phyloP scores from a whole-genome alignment of 2,888 invertebrate genomes.

The Nomada ruficornis region DNA sequence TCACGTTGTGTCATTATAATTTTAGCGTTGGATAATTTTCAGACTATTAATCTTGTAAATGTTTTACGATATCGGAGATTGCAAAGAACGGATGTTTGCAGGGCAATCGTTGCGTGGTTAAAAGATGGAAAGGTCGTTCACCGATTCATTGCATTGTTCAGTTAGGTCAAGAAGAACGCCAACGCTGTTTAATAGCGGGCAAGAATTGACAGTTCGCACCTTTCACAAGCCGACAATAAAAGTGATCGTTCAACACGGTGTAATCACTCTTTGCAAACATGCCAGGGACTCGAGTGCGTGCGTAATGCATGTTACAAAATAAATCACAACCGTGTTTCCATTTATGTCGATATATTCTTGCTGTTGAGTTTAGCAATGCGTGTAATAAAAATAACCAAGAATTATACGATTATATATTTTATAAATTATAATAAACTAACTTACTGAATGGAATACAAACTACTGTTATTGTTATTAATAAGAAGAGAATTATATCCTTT shows the following conservation, averaged over 20 bases:
- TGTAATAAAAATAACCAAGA: no score
- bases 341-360: slow-evolving; percentile 18
- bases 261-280: slow-evolving; percentile 44
- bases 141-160: slow-evolving; percentile 67
- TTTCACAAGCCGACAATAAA: slow-evolving; percentile 69
- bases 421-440: no score
- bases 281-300: slow-evolving; percentile 8
- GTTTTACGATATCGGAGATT: neutral
- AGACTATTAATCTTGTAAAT: neutral
- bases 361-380: neutral
- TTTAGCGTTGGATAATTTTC: neutral
- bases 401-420: no score
- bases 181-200: slow-evolving; percentile 59
- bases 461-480: no score
- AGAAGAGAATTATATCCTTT: no score
- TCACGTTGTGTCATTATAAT: no score
- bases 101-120: slow-evolving; percentile 32
- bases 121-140: slow-evolving; percentile 57
- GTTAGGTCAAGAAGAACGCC: slow-evolving; percentile 66
- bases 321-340: slow-evolving; percentile 6
- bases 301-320: slow-evolving; percentile 35
- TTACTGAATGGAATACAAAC: no score
- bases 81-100: neutral
- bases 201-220: slow-evolving; percentile 61
- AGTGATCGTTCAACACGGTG: slow-evolving; percentile 57